A percentile compares a stretch with the other conserved stretches of the same genome.
These are phyloP conservation scores for Sebastes diaconus DNA, from an alignment of 2,797 vertebrate genomes.

Conservation along the genomic window DNA sequence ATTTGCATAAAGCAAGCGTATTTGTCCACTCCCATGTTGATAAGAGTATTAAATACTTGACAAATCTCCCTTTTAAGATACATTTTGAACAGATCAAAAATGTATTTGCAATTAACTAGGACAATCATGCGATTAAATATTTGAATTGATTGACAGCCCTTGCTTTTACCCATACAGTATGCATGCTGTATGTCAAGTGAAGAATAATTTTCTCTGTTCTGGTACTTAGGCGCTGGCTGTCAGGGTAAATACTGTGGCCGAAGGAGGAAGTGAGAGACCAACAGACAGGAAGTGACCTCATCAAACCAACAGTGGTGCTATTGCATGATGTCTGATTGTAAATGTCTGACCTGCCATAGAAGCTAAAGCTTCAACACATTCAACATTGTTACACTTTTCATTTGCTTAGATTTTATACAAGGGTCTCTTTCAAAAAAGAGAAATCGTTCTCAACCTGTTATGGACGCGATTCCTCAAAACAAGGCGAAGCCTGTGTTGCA, in stretches of 20 bases:
- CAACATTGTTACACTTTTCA: constrained; percentile 21
- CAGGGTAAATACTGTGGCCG: constrained; percentile 91
- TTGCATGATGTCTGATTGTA: constrained; percentile 91
- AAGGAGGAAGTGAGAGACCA: constrained; percentile 90
- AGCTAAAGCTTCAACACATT: constrained; percentile 55
- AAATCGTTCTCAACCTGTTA: constrained; percentile 41
- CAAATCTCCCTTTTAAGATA: too few species aligned
- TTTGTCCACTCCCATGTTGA: too few species aligned
- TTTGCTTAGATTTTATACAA: constrained; percentile 7
- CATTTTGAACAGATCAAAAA: too few species aligned
- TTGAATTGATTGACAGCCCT: too few species aligned
- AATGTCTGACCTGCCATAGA: constrained; percentile 60
- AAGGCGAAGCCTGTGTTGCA: background rate
- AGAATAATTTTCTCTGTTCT: constrained; percentile 2
- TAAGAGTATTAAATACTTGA: too few species aligned
- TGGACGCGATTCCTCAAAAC: background rate
- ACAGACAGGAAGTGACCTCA: constrained; percentile 88
- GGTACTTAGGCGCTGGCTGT: constrained; percentile 83
- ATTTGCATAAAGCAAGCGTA: too few species aligned
- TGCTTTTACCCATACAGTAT: background rate
- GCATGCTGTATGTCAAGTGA: background rate
- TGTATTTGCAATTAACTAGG: too few species aligned
- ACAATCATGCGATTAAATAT: too few species aligned
- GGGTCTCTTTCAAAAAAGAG: constrained; percentile 28
- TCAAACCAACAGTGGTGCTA: constrained; percentile 93